Evolutionary conservation across 2,113 vertebrate species (phyloP), one percentile per base, ranked within the genome.

Genomic region (Cheilinus undulatus): DNA sequence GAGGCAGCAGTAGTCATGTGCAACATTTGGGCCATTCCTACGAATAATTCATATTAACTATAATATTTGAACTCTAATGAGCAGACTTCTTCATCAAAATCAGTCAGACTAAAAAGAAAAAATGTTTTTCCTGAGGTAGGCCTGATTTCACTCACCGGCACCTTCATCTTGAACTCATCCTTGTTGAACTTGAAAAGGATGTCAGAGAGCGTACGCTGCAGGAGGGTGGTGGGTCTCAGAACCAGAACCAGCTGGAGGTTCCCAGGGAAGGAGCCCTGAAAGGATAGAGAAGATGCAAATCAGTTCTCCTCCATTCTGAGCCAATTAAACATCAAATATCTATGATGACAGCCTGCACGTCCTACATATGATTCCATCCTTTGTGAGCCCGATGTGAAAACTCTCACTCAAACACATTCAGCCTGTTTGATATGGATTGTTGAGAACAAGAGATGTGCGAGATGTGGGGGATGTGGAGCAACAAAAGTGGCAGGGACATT

Each of bases 141-240:
- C 27, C 30, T 26, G 22, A 54, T 24, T 19, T 2, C 68, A 94
- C 96, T 80, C 88, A 99, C 97, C 91, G 97, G 98, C 78, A 99
- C 97, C 93, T 99, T 99, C 96, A 99, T 98, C 93, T 97, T 99
- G 94, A 98, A 95, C 74, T 99, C 98, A 97, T 99, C 97, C 89
- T 94, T 96, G 92, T 95, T 96, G 87, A 99, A 94, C 84, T 92
- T 97, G 91, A 99, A 97, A 49, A 96, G 92, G 84, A 99, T 92
- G 87, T 98, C 96, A 0, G 96, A 97, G 67, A 99, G 92, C 0
- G 96, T 88, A 30, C 96, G 92, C 86, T 99, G 97, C 67, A 98
- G 91, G 64, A 99, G 92, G 14, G 95, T 93, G 9, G 96, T 95
- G 45, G 98, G 98, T 70, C 97, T 95, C 77, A 99, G 91, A 56